Evolutionary conservation across 2,888 invertebrate species (phyloP), one percentile per base, ranked within the genome.

Genomic region (Sisyra terminalis): DNA sequence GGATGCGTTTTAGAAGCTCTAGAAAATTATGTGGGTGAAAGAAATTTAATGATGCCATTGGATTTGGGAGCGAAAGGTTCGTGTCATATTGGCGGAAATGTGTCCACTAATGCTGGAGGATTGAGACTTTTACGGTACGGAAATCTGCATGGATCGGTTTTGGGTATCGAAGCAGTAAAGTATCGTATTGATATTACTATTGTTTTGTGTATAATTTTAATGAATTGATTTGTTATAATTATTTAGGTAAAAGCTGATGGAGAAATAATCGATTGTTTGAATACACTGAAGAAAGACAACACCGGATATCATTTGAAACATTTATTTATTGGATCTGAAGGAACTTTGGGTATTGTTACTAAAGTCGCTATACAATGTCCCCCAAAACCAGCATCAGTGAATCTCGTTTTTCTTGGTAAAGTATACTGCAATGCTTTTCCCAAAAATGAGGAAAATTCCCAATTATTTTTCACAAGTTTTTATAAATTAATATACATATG

Each of bases 241-340:
- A 32, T 14, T 45, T 44, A 85, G 85, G 86, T 88, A 7, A 73
- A 79, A 60, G 86, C 92, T 1, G 75, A 85, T 57, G 94, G 94
- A 0, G 75, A 82, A 42, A 61, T 97, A 1, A 60, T 98, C 24
- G 82, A 96, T 58, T 79, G 87, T 46, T 70, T 97, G 57, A 83
- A 78, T 45, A 71, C 80, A 1, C 69, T 96, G 51, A 84, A 90
- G 57, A 98, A 98, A 60, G 96, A 98, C 60, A 98, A 98, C 60
- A 96, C 97, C 0, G 97, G 97, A 0, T 93, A 92, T 58, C 94
- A 97, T 57, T 64, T 97, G 52, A 94, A 94, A 57, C 94, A 98
- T 62, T 63, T 97, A 46, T 96, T 98, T 57, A 88, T 97, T 52
- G 98, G 98, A 10, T 90, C 94, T 0, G 98, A 98, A 66, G 98